Conservation (phyloP, 1,140 invertebrate species). For the Pseudomyrmex cubaensis region DNA sequence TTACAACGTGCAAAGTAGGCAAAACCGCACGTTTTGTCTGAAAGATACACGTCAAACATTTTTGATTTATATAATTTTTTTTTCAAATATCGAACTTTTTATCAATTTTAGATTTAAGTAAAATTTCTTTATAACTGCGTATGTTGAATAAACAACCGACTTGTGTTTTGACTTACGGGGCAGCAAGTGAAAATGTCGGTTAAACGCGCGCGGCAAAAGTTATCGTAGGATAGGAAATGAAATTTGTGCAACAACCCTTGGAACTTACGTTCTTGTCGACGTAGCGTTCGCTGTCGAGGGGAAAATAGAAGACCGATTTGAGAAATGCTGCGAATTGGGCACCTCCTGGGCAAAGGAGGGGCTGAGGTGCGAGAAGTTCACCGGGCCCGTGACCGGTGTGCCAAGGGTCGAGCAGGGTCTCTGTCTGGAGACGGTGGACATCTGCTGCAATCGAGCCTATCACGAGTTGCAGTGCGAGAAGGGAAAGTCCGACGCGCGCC, state of each 20-base stretch:
- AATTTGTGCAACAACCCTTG: no score
- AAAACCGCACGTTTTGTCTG: background rate
- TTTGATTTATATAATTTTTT: background rate
- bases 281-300: constrained; percentile 42
- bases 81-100: background rate
- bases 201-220: no score
- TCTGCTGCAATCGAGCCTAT: constrained; percentile 84
- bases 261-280: constrained; percentile 8
- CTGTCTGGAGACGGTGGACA: constrained; percentile 85
- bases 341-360: constrained; percentile 84
- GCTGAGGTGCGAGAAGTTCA: constrained; percentile 83
- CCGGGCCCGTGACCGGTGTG: constrained; percentile 83
- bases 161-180: no score
- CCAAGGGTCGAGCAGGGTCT: constrained; percentile 82
- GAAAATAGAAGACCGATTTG: constrained; percentile 82
- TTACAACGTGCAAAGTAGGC: constrained; percentile 9
- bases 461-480: constrained; percentile 82
- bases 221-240: no score
- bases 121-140: no score
- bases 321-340: constrained; percentile 85
- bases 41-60: background rate
- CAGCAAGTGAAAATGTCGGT: no score
- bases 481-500: constrained; percentile 84
- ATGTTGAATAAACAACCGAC: no score
- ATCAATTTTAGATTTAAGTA: background rate